These are phyloP conservation scores for Melanotaenia boesemani DNA, from an alignment of 2,797 vertebrate species.

Conservation along the genomic window DNA sequence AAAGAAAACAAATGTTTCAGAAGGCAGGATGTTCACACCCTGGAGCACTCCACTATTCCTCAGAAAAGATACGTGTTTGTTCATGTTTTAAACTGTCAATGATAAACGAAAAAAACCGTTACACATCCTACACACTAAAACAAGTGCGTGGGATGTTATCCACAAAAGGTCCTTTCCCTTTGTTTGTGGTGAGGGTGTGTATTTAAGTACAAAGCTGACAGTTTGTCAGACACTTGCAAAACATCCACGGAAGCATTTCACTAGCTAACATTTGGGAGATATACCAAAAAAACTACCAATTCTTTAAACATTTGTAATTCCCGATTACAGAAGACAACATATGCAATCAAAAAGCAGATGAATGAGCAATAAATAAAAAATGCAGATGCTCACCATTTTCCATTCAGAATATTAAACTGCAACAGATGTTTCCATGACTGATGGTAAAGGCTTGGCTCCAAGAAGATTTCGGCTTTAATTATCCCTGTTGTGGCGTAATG, in stretches of 20 bases:
- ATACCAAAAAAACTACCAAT: neutral
- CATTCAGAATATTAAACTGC: neutral
- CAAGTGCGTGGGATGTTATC: too few relatives aligned
- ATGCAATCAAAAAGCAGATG: neutral
- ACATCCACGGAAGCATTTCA: neutral
- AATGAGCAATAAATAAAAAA: neutral
- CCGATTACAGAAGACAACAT: neutral
- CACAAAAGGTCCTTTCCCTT: neutral
- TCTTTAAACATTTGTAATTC: neutral
- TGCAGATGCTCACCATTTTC: constrained; percentile 43
- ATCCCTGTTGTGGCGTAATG: neutral
- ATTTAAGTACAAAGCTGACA: too few relatives aligned
- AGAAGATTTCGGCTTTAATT: neutral
- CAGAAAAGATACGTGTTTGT: neutral
- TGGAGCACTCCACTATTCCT: neutral
- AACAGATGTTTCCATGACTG: constrained; percentile 3
- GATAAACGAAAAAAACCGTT: neutral
- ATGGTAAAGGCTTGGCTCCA: neutral
- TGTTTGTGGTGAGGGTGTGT: neutral
- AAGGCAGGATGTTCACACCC: constrained; percentile 3
- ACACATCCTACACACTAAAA: too few relatives aligned
- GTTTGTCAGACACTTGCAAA: neutral
- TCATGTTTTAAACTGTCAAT: constrained; percentile 13
- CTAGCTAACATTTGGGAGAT: neutral
- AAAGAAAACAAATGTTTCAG: constrained; percentile 15